Conservation (phyloP, 2,888 invertebrate genomes). For the Gari tellinella region DNA sequence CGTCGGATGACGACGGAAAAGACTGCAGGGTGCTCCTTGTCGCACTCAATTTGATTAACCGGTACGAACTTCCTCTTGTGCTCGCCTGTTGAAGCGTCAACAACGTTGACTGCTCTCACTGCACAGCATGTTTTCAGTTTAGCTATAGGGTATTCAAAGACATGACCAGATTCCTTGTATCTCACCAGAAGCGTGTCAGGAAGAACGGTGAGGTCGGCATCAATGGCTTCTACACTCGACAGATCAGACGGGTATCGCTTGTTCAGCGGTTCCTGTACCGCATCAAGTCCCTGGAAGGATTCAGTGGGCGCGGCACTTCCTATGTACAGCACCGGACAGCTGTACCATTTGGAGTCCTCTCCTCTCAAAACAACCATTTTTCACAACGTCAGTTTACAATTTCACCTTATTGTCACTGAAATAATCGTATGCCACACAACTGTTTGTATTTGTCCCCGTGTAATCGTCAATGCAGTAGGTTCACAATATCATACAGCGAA, state of each 20-base stretch:
- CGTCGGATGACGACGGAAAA: conserved; percentile 81
- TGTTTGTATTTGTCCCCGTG: too few species aligned
- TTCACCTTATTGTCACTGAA: too few species aligned
- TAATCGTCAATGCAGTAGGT: too few species aligned
- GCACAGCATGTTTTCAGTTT: conserved; percentile 81
- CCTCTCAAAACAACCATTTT: conserved; percentile 27
- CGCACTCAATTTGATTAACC: conserved; percentile 70
- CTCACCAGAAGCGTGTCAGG: conserved; percentile 96
- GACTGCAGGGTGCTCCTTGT: conserved; percentile 78
- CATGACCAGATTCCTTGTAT: conserved; percentile 88
- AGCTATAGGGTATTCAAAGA: conserved; percentile 80
- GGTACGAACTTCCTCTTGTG: conserved; percentile 74
- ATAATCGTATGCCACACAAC: too few species aligned
- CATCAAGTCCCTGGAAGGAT: conserved; percentile 78
- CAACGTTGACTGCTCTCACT: conserved; percentile 72
- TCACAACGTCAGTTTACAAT: too few species aligned
- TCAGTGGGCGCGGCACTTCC: conserved; percentile 81
- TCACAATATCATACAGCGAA: too few species aligned
- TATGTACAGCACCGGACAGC: conserved; percentile 78
- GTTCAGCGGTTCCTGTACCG: conserved; percentile 77
- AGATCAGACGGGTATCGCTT: conserved; percentile 73
- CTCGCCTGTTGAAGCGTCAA: conserved; percentile 64
- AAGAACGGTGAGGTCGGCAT: conserved; percentile 98
- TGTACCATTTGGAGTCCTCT: conserved; percentile 18
- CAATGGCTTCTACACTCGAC: conserved; percentile 77